Percentiles rank a stretch among this genome's conserved stretches.
Conservation (phyloP, 2,797 vertebrate genomes). For the Xyrichtys novacula region DNA sequence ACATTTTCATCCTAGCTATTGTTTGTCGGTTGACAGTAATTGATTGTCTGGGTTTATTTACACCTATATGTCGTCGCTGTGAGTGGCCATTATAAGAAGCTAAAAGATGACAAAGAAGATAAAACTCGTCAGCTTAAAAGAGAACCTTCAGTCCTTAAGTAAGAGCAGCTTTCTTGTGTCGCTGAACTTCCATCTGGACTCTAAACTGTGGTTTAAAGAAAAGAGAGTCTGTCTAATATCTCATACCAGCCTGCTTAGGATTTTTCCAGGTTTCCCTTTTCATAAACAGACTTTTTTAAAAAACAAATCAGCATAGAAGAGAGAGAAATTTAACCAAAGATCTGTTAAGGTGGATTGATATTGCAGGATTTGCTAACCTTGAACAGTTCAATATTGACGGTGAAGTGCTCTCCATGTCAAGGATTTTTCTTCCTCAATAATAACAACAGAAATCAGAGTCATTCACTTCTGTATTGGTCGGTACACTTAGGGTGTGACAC, state of each 20-base stretch:
- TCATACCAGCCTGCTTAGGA: slow-evolving; percentile 20
- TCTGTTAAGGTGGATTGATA: not conserved
- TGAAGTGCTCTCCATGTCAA: too few relatives aligned
- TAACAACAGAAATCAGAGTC: too few relatives aligned
- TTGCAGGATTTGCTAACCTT: not conserved
- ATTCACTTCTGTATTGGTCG: too few relatives aligned
- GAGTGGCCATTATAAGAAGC: not conserved
- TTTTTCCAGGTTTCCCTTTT: slow-evolving; percentile 23
- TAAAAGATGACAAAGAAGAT: slow-evolving; percentile 8
- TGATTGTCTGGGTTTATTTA: slow-evolving; percentile 3
- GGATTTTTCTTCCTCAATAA: too few relatives aligned
- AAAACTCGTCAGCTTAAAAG: not conserved
- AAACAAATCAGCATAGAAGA: slow-evolving; percentile 1
- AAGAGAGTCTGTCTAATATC: slow-evolving; percentile 27
- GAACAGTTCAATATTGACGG: too few relatives aligned
- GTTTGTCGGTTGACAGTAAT: slow-evolving; percentile 2
- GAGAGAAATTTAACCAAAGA: slow-evolving; percentile 22
- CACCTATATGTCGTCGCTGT: not conserved
- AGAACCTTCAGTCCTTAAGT: not conserved
- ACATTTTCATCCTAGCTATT: slow-evolving; percentile 30
- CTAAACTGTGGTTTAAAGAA: slow-evolving; percentile 37
- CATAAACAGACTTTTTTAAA: slow-evolving; percentile 27
- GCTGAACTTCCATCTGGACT: slow-evolving; percentile 28
- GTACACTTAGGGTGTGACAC: too few relatives aligned
- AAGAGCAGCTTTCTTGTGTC: slow-evolving; percentile 15